Conservation (phyloP, 2,113 vertebrate genomes). For the Capricornis sumatraensis region DNA sequence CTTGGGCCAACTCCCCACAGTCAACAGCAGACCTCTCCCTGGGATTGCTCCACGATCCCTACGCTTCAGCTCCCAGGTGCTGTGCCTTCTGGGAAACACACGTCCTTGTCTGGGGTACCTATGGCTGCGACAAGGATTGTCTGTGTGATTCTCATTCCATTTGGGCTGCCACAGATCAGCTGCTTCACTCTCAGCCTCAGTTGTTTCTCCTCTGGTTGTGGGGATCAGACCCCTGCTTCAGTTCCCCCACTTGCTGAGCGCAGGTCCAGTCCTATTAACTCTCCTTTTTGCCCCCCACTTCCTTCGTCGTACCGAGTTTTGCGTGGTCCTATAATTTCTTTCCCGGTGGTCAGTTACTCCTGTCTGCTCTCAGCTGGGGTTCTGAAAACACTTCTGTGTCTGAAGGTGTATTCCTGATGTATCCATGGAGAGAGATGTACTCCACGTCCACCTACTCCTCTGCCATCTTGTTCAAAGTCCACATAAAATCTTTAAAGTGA, state of each 20-base stretch:
- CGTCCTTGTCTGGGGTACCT: background rate
- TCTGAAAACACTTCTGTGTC: background rate
- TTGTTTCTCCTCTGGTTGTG: background rate
- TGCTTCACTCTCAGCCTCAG: background rate
- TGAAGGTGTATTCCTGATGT: background rate
- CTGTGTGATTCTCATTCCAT: background rate
- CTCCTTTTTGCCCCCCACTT: background rate
- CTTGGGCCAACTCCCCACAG: background rate
- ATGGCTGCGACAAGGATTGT: background rate
- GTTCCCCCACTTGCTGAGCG: background rate
- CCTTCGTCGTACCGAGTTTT: fast-evolving
- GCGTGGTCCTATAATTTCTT: background rate
- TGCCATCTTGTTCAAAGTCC: background rate
- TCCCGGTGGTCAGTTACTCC: background rate
- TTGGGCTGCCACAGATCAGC: background rate
- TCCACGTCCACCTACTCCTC: background rate
- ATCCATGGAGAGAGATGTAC: background rate
- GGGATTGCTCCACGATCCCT: background rate
- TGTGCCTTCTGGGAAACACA: background rate
- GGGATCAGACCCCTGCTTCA: background rate
- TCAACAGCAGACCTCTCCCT: background rate
- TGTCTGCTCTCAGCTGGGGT: background rate
- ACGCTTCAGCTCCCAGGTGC: background rate
- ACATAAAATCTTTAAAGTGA: background rate
- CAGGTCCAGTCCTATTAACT: background rate